Percentiles rank a stretch among this genome's conserved stretches.
phyloP scores from a whole-genome alignment of 2,113 vertebrate genomes.

The Empidonax traillii region DNA sequence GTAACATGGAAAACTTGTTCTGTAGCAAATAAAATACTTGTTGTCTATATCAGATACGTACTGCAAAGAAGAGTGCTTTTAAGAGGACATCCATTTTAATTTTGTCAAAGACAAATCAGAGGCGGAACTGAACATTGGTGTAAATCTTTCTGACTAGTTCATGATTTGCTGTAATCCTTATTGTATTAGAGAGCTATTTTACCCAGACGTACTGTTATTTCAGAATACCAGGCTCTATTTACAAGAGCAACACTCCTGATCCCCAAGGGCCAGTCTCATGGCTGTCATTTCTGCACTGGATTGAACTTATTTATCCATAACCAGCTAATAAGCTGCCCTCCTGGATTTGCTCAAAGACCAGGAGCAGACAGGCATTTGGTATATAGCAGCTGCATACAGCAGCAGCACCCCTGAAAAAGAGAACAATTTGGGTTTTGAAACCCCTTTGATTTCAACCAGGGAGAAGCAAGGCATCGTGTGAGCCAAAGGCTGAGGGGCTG shows the following conservation, averaged over 20 bases:
- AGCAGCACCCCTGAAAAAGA: not conserved
- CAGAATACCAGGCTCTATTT: not conserved
- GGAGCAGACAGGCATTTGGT: not conserved
- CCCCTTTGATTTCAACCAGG: not conserved
- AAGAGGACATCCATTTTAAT: constrained; percentile 6
- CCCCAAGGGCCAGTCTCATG: not conserved
- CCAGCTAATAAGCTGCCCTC: not conserved
- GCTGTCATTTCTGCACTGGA: not conserved
- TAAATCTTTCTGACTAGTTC: not conserved
- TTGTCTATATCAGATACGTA: not conserved
- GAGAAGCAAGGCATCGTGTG: fast-evolving
- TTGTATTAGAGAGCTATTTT: not conserved
- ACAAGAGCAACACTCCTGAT: not conserved
- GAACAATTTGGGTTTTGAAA: not conserved
- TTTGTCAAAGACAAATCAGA: not conserved
- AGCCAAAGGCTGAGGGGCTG: not conserved
- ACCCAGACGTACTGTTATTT: not conserved
- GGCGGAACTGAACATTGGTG: not conserved
- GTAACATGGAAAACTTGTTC: not conserved
- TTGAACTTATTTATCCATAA: not conserved
- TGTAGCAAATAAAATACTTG: not conserved
- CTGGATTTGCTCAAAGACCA: not conserved
- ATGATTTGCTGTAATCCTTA: constrained; percentile 5
- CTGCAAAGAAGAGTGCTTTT: not conserved
- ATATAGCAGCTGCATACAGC: fast-evolving